These are phyloP conservation scores for Palythoa caribaeorum DNA, from an alignment of 92 coral and sea anemone genomes.

Conservation along the genomic window DNA sequence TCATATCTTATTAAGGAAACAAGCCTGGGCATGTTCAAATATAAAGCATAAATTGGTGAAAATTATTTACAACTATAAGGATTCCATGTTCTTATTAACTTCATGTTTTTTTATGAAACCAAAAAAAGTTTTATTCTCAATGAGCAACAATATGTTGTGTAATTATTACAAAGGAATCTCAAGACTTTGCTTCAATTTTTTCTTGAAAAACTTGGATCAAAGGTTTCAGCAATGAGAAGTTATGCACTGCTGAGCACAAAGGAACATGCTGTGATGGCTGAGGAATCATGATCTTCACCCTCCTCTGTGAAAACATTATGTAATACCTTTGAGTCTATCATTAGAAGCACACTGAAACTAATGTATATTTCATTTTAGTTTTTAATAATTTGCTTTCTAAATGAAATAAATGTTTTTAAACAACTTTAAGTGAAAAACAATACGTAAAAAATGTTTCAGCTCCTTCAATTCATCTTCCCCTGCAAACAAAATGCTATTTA, in stretches of 20 bases:
- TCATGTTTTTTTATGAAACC: background rate
- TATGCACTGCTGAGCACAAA: slow-evolving; percentile 3
- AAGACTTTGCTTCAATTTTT: background rate
- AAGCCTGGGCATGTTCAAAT: slow-evolving; percentile 8
- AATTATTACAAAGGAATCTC: background rate
- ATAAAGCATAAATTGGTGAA: background rate
- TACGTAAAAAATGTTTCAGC: background rate
- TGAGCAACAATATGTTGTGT: background rate
- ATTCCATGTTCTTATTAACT: background rate
- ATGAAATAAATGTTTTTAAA: background rate
- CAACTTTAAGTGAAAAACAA: background rate
- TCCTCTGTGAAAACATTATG: no score
- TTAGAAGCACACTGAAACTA: no score
- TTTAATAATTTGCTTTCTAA: background rate
- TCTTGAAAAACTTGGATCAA: no score
- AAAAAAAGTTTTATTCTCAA: background rate
- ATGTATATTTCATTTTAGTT: background rate
- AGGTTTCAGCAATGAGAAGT: background rate
- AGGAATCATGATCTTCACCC: background rate
- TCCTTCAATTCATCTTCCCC: background rate
- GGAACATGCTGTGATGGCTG: slow-evolving; percentile 6
- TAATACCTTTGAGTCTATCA: no score
- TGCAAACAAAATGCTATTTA: background rate
- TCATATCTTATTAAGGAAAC: background rate
- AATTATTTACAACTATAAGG: background rate